Evolutionary conservation across 37 sponge, comb jelly and placozoan species (phyloP).

Genomic region (Hexactinellida sp.): DNA sequence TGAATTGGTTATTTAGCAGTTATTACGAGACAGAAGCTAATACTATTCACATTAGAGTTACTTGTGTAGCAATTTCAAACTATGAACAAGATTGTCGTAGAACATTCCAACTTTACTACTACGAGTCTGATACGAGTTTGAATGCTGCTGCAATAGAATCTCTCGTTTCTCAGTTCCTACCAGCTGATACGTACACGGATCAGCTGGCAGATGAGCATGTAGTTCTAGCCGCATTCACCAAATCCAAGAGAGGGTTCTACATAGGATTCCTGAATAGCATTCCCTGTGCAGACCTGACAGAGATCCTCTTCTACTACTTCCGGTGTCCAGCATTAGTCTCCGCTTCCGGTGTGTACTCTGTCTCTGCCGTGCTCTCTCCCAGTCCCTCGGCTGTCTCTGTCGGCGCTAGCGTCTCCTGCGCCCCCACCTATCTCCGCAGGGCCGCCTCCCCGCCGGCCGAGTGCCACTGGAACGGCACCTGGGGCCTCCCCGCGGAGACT

Average conservation of each 20-base stretch:
- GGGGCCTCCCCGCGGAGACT: background rate
- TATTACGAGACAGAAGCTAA: background rate
- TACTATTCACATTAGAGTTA: background rate
- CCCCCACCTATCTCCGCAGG: background rate
- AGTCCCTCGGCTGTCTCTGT: background rate
- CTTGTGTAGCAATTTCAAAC: background rate
- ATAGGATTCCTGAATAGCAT: background rate
- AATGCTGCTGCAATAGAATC: background rate
- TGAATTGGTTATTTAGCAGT: background rate
- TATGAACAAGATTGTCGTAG: background rate
- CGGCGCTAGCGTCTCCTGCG: background rate
- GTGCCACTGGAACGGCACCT: conserved; percentile 7
- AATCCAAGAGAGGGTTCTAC: background rate
- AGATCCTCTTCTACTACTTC: background rate
- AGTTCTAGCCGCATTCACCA: background rate
- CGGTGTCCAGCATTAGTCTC: background rate
- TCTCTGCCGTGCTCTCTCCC: background rate
- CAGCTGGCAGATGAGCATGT: background rate
- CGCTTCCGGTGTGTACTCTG: background rate
- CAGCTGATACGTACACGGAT: background rate
- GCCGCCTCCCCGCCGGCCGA: background rate
- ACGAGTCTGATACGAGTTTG: background rate
- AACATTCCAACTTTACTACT: background rate
- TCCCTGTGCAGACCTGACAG: background rate
- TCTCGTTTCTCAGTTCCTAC: background rate